Conservation (phyloP, 1,140 invertebrate species). For the Bilobella aurantiaca region DNA sequence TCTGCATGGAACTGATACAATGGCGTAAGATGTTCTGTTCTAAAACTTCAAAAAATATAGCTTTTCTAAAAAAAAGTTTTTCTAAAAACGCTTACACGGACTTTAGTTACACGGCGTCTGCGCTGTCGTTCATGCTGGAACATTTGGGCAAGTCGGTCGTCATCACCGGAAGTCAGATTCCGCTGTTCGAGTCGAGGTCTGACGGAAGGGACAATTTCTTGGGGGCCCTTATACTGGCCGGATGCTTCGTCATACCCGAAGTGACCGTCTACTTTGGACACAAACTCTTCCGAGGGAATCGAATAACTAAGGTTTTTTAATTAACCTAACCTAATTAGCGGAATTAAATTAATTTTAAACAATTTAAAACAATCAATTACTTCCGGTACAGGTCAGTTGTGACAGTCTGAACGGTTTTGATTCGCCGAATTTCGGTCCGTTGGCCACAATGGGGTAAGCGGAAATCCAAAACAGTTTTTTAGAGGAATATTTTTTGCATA, state of each 20-base stretch:
- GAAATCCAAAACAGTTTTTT: slow-evolving; percentile 39
- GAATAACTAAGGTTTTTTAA: slow-evolving; percentile 74
- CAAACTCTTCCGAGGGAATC: slow-evolving; percentile 80
- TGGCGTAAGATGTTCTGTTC: slow-evolving; percentile 45
- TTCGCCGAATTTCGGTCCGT: slow-evolving; percentile 72
- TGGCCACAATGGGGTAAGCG: slow-evolving; percentile 69
- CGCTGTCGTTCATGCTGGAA: slow-evolving; percentile 92
- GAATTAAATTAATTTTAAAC: too few relatives aligned
- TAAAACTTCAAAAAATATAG: too few relatives aligned
- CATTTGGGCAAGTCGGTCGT: slow-evolving; percentile 89
- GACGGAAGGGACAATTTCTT: slow-evolving; percentile 79
- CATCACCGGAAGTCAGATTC: slow-evolving; percentile 89
- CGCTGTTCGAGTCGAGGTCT: slow-evolving; percentile 77
- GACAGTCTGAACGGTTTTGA: slow-evolving; percentile 75
- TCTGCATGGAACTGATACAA: slow-evolving; percentile 92
- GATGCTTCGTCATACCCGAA: slow-evolving; percentile 81
- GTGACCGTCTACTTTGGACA: slow-evolving; percentile 86
- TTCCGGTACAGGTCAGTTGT: slow-evolving; percentile 42
- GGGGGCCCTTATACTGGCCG: slow-evolving; percentile 80
- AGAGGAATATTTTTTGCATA: too few relatives aligned
- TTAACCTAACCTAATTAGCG: too few relatives aligned
- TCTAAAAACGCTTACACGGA: not conserved
- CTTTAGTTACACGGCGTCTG: slow-evolving; percentile 72
- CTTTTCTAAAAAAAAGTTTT: not conserved
- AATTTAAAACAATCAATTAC: too few relatives aligned